Evolutionary conservation across 2,797 vertebrate genomes (phyloP).

Genomic region (Oreochromis grahami): DNA sequence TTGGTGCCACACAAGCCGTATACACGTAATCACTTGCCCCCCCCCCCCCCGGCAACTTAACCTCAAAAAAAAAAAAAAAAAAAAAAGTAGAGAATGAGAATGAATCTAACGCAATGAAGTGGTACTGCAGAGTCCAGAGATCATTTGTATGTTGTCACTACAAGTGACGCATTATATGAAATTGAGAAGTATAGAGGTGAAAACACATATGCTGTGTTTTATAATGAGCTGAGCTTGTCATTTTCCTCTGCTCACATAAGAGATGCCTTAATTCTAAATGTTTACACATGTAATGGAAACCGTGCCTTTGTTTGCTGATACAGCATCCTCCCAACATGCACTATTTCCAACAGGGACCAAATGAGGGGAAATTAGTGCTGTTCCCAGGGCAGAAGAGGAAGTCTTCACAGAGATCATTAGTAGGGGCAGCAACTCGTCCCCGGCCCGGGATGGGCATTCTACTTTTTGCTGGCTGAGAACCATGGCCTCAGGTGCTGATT

Average conservation of each 20-base stretch:
- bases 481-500: neutral
- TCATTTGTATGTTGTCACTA: neutral
- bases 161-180: neutral
- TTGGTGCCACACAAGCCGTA: neutral
- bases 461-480: neutral
- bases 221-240: neutral
- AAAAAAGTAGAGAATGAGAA: neutral
- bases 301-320: conserved; percentile 19
- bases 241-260: neutral
- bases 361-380: conserved; percentile 50
- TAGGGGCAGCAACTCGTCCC: neutral
- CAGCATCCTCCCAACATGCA: conserved; percentile 62
- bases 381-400: conserved; percentile 53
- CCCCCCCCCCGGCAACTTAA: no score
- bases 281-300: neutral
- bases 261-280: conserved; percentile 7
- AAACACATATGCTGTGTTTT: neutral
- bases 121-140: neutral
- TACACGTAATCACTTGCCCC: neutral
- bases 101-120: neutral
- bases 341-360: conserved; percentile 32
- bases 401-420: conserved; percentile 42
- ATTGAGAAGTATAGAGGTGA: neutral
- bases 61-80: no score
- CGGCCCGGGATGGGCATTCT: fast-evolving